Base-by-base conservation (phyloP, 1,140 invertebrate genomes). In the Platyura marginata region DNA sequence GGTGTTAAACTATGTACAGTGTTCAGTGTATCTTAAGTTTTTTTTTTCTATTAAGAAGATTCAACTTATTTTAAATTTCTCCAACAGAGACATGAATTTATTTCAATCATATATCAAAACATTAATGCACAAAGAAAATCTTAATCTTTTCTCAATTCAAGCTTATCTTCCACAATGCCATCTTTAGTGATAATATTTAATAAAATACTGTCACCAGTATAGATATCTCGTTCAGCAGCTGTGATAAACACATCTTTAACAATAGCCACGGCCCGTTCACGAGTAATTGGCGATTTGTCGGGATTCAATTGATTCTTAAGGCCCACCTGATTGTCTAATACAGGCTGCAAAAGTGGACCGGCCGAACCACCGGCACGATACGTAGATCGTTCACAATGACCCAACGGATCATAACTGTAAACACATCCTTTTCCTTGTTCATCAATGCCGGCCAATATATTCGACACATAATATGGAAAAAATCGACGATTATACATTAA, bases 401-500 rank as follows among this genome's bases (percentile, higher is more conserved):
- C 96, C 48, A 98, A 84, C 1, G 94, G 93, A 66, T 98, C 94
- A 62, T 96, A 98, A 54, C 83, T 88, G 66, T 81, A 98, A 2
- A 98, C 81, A 53, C 79, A 81, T 2, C 94, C 94, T 58, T 88
- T 84, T n/a, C 92, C 92, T 53, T 85, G 71, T 51, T 69, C 67
- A 61, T 88, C 82, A 15, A 89, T 56, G 0, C 96, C 96, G 48
- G 88, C 93, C 41, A 99, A 63, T 22, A 98, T 78, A 59, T 95
- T 97, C 22, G 84, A 85, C 9, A 96, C 81, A 60, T 98, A 99
- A 59, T 97, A 98, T 1, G 96, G 96, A 62, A 99, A 99, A 61
- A 99, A 98, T 46, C 96, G 72, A 51, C 91, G 90, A 53, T 92
- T 84, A 59, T 99, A 99, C 44, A 99, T 66, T 71, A 95, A 84